These are phyloP conservation scores for Koerneria pararmatus DNA, from an alignment of 2,888 invertebrate species.

Conservation along the genomic window DNA sequence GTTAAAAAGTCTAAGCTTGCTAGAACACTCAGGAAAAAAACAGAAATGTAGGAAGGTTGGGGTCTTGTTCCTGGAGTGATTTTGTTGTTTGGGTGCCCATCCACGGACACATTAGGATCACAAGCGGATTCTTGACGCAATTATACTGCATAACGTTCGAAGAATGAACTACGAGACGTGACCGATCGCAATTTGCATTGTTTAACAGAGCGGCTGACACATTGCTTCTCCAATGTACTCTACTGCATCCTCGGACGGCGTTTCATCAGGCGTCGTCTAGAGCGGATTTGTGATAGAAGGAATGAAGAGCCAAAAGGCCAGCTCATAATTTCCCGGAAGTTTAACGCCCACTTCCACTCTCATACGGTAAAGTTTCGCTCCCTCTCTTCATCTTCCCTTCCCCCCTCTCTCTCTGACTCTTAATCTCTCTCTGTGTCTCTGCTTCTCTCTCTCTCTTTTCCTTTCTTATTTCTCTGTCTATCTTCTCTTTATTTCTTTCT, in stretches of 20 bases:
- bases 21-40: too few species aligned
- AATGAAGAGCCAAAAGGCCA: neutral
- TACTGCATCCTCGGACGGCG: neutral
- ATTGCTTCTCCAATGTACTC: neutral
- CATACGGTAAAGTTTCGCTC: neutral
- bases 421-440: neutral
- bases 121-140: too few species aligned
- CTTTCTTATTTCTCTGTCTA: neutral
- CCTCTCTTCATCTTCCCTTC: slow-evolving; percentile 8
- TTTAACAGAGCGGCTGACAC: too few species aligned
- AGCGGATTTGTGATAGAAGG: neutral
- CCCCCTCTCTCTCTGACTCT: neutral
- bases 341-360: neutral
- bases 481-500: slow-evolving; percentile 1
- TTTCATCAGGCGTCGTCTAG: neutral
- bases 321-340: neutral
- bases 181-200: too few species aligned
- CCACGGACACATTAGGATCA: too few species aligned
- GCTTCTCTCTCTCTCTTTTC: neutral
- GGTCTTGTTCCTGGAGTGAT: too few species aligned
- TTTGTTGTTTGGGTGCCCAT: too few species aligned
- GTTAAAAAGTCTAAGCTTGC: too few species aligned
- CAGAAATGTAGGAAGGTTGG: too few species aligned
- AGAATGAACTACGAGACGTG: too few species aligned
- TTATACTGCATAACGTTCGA: too few species aligned